Percentiles rank a stretch among this genome's conserved stretches.
phyloP scores from a whole-genome alignment of 2,797 vertebrate species.

The Typhlichthys subterraneus region DNA sequence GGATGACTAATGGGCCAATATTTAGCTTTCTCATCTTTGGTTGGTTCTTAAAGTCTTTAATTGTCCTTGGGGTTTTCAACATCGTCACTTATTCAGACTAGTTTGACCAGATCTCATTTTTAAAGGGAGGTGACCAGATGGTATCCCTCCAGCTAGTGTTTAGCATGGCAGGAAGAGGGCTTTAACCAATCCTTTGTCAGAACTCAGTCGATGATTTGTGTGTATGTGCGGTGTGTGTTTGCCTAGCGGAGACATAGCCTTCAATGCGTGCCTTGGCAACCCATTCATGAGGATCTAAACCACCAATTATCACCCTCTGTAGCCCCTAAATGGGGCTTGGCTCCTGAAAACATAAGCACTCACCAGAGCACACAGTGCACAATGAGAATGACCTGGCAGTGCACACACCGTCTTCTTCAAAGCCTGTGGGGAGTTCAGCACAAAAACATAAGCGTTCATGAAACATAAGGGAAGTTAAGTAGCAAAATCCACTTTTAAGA shows the following conservation, averaged over 20 bases:
- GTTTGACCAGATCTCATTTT: conserved; percentile 45
- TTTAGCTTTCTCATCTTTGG: conserved; percentile 64
- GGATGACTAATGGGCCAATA: conserved; percentile 78
- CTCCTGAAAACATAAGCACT: conserved; percentile 73
- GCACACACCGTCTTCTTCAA: not conserved
- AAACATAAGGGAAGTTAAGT: too few species aligned
- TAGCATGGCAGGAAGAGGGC: conserved; percentile 69
- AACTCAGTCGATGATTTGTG: conserved; percentile 78
- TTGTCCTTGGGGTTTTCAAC: conserved; percentile 38
- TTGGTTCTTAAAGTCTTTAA: conserved; percentile 51
- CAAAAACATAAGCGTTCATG: too few species aligned
- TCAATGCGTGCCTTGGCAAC: conserved; percentile 82
- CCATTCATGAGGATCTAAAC: conserved; percentile 87
- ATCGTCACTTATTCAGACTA: conserved; percentile 47
- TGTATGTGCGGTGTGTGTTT: conserved; percentile 25
- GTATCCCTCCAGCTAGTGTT: conserved; percentile 77
- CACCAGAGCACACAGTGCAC: conserved; percentile 23
- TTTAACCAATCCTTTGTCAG: conserved; percentile 74
- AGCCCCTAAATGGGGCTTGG: conserved; percentile 83
- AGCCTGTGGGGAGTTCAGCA: not conserved
- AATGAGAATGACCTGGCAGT: not conserved
- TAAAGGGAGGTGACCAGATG: conserved; percentile 78
- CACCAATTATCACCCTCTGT: conserved; percentile 88
- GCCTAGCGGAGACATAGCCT: conserved; percentile 53
- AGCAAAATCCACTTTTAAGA: too few species aligned